phyloP scores from a whole-genome alignment of 2,113 vertebrate species.

The Podarcis muralis region DNA sequence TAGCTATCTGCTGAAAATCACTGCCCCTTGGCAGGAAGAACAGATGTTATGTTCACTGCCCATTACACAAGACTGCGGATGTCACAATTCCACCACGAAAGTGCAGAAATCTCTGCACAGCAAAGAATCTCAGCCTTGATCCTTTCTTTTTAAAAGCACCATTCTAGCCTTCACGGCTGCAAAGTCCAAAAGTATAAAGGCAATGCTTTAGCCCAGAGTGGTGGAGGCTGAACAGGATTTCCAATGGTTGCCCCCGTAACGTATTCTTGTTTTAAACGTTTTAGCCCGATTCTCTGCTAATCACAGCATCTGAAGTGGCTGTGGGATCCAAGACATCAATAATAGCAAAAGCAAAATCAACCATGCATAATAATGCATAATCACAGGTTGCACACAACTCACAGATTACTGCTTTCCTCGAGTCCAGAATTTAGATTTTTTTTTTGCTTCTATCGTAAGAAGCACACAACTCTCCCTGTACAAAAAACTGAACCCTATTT shows the following conservation, averaged over 20 bases:
- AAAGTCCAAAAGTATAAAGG: background rate
- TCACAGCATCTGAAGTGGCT: background rate
- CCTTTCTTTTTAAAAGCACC: background rate
- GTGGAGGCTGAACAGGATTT: background rate
- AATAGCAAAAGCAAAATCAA: background rate
- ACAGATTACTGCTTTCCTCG: background rate
- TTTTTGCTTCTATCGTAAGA: background rate
- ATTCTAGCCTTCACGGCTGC: background rate
- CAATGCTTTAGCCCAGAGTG: too few relatives aligned
- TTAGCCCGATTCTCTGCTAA: background rate
- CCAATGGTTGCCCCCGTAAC: background rate
- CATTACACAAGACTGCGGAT: background rate
- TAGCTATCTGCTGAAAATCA: too few relatives aligned
- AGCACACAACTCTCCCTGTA: background rate
- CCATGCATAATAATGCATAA: background rate
- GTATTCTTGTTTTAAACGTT: background rate
- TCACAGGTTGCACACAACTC: background rate
- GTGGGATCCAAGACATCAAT: background rate
- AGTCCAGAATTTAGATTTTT: background rate
- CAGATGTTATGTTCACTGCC: background rate
- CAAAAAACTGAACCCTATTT: background rate
- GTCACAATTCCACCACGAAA: background rate
- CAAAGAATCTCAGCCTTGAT: background rate
- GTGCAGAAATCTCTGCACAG: background rate
- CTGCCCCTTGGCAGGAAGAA: background rate